Base-by-base conservation (phyloP, 2,797 vertebrate genomes). In the Pipistrellus pipistrellus region DNA sequence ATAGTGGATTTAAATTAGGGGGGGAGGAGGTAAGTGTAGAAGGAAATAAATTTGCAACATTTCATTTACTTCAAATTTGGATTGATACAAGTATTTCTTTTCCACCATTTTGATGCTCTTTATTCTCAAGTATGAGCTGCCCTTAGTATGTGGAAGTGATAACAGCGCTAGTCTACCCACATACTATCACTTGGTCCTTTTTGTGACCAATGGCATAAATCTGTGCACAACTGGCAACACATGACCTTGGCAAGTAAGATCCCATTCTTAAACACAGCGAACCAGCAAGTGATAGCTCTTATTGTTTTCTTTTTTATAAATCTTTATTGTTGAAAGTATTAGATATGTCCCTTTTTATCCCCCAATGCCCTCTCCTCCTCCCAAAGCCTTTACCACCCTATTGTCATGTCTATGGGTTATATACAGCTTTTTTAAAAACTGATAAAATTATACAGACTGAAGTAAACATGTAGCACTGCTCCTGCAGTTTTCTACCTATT, bases 241-340 rank as follows among this genome's bases (percentile, higher is more conserved):
- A 53, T 25, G 38, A 77, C 30, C 18, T 21, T 86, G 57, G 44
- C 27, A 15, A 77, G 17, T 27, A 92, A 66, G 23, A 84, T 2
- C 41, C 6, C 55, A 68, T 23, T 9, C 38, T 96, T 38, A 95
- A 93, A 80, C 44, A 94, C 6, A 92, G 15, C 18, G 59, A 93
- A 32, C 13, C 69, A 90, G 69, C n/a, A 94, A 82, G 62, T 30
- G 30, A 38, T 2, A 75, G 2, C 5, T 69, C 75, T 48, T 38
- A 14, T 62, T 27, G 25, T 2, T 30, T 62, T 62, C 59, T 14
- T 62, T 62, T 62, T 62, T 1, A 62, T 62, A 62, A 62, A 62
- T 12, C 59, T 62, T 14, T 62, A 15, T 30, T 62, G 59, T 30
- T 62, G 13, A 30, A 30, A 62, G 59, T 62, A 14, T 62, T 62